Percentiles rank a stretch among this genome's conserved stretches.
phyloP scores from a whole-genome alignment of 2,797 vertebrate genomes.

The Typhlichthys eigenmanni region DNA sequence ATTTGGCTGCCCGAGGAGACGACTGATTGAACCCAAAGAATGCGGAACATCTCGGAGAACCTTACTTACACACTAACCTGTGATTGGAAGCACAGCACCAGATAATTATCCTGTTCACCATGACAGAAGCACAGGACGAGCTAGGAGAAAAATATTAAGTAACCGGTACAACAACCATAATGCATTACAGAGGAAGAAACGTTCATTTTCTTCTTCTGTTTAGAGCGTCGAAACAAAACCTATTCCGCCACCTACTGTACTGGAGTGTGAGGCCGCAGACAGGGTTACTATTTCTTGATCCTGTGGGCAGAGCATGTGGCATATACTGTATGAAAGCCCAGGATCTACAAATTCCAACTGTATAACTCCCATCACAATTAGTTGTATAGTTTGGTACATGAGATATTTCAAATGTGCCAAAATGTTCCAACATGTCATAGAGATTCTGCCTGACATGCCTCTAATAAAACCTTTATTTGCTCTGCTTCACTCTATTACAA shows the following conservation, averaged over 20 bases:
- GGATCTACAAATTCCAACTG: no score
- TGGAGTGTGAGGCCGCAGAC: no score
- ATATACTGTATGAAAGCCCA: no score
- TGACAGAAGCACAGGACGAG: slow-evolving; percentile 43
- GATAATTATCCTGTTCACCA: slow-evolving; percentile 49
- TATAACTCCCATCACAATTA: no score
- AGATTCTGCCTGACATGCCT: no score
- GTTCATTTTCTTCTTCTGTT: not conserved
- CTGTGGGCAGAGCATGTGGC: no score
- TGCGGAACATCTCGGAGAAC: not conserved
- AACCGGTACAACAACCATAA: slow-evolving; percentile 57
- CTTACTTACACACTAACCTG: slow-evolving; percentile 55
- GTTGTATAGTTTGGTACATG: no score
- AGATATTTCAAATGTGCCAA: no score
- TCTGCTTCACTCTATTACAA: no score
- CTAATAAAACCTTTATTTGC: no score
- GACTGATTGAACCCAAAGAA: not conserved
- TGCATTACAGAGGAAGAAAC: slow-evolving; percentile 46
- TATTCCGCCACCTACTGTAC: not conserved
- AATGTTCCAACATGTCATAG: no score
- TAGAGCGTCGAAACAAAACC: not conserved
- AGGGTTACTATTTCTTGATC: no score
- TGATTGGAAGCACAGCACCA: slow-evolving; percentile 55
- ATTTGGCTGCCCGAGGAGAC: not conserved
- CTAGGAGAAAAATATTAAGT: slow-evolving; percentile 26